Percentiles rank a stretch among this genome's conserved stretches.
These are phyloP conservation scores for Oscheius sp. DNA, from an alignment of 2,888 invertebrate genomes.

Conservation along the genomic window DNA sequence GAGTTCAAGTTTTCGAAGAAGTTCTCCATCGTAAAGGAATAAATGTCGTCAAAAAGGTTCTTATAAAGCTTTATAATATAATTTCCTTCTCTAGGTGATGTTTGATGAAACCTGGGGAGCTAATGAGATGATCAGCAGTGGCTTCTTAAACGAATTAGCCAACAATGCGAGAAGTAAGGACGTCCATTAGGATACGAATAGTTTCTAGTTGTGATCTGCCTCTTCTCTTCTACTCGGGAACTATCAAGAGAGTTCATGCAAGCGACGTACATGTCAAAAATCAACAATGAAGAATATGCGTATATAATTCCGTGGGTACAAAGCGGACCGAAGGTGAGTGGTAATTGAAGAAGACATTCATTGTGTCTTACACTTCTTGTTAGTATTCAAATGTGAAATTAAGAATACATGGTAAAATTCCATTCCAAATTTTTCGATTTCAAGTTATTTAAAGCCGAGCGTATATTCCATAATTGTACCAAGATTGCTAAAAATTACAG, in stretches of 20 bases:
- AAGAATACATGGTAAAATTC: background rate
- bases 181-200: background rate
- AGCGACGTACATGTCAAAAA: conserved; percentile 47
- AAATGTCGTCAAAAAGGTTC: conserved; percentile 57
- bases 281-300: conserved; percentile 64
- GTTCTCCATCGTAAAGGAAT: conserved; percentile 60
- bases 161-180: conserved; percentile 60
- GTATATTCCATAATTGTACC: background rate
- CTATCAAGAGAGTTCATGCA: conserved; percentile 68
- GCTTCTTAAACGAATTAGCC: conserved; percentile 58
- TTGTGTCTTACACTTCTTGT: background rate
- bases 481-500: conserved; percentile 25
- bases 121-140: conserved; percentile 57
- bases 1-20: conserved; percentile 63
- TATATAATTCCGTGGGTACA: conserved; percentile 67
- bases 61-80: background rate
- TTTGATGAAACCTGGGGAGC: conserved; percentile 65
- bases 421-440: background rate
- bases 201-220: conserved; percentile 62
- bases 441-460: background rate
- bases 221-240: conserved; percentile 68
- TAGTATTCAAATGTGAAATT: no score
- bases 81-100: conserved; percentile 40
- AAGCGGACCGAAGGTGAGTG: conserved; percentile 39
- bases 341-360: background rate